Evolutionary conservation across 2,113 vertebrate genomes (phyloP).

Genomic region (Microtus pennsylvanicus): DNA sequence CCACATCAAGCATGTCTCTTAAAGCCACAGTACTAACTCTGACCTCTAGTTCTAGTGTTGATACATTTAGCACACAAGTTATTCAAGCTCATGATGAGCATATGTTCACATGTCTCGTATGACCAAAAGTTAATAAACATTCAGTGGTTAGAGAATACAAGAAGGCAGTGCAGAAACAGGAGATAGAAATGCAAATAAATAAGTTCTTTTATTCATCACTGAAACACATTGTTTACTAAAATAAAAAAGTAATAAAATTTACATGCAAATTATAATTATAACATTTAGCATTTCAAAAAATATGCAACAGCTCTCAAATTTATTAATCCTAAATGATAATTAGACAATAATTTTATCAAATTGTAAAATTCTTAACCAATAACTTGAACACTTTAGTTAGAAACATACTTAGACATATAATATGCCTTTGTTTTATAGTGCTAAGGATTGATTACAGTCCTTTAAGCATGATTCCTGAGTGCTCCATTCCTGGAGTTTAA

Average conservation of each 20-base stretch:
- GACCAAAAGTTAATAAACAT: no score
- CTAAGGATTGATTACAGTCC: accelerated
- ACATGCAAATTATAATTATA: not conserved
- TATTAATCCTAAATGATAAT: not conserved
- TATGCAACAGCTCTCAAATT: not conserved
- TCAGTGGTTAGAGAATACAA: no score
- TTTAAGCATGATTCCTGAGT: not conserved
- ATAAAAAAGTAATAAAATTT: not conserved
- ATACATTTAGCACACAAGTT: no score
- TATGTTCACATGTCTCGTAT: no score
- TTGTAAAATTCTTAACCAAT: not conserved
- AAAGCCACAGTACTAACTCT: no score
- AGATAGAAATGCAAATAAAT: not conserved
- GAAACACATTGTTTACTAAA: not conserved
- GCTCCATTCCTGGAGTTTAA: not conserved
- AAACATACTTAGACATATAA: not conserved
- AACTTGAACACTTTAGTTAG: not conserved
- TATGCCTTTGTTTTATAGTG: not conserved
- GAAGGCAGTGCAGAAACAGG: not conserved
- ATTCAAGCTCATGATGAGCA: no score
- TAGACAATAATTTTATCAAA: not conserved
- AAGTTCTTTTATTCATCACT: not conserved
- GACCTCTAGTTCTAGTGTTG: no score
- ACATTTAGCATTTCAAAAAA: not conserved
- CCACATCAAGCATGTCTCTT: no score